phyloP scores from a whole-genome alignment of 2,113 vertebrate genomes.

The Stigmatopora nigra region DNA sequence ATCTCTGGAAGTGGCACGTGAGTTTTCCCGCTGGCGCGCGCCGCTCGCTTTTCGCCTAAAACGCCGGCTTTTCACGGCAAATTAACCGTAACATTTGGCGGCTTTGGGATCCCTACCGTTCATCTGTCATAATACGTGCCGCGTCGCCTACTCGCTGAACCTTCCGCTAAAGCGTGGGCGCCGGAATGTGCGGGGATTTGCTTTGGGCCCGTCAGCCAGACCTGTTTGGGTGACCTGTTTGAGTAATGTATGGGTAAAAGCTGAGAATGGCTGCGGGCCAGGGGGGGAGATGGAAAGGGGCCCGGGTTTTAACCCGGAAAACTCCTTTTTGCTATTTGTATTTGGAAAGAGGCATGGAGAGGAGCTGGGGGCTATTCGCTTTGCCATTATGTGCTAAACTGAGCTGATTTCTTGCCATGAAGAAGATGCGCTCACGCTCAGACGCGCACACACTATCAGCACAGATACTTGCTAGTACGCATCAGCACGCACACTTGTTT shows the following conservation, averaged over 20 bases:
- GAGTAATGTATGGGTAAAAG: slow-evolving; percentile 61
- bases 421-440: slow-evolving; percentile 57
- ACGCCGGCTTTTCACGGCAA: slow-evolving; percentile 65
- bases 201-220: slow-evolving; percentile 51
- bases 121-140: slow-evolving; percentile 53
- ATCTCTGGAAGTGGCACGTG: slow-evolving; percentile 91
- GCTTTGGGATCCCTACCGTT: slow-evolving; percentile 26
- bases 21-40: slow-evolving; percentile 56
- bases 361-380: slow-evolving; percentile 62
- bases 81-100: slow-evolving; percentile 71
- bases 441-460: slow-evolving; percentile 39
- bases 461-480: slow-evolving; percentile 38
- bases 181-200: slow-evolving; percentile 44
- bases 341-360: slow-evolving; percentile 61
- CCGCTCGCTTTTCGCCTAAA: slow-evolving; percentile 33
- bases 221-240: slow-evolving; percentile 66
- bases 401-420: slow-evolving; percentile 68
- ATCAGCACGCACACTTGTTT: slow-evolving; percentile 39
- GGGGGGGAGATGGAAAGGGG: slow-evolving; percentile 28
- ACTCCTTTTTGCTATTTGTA: slow-evolving; percentile 57
- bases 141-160: slow-evolving; percentile 47
- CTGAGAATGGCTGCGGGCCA: slow-evolving; percentile 55
- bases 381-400: slow-evolving; percentile 71
- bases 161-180: slow-evolving; percentile 18
- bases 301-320: slow-evolving; percentile 58